Percentiles rank a stretch among this genome's conserved stretches.
These are phyloP conservation scores for Vulpes ferrilata DNA, from an alignment of 2,113 vertebrate genomes.

Conservation along the genomic window DNA sequence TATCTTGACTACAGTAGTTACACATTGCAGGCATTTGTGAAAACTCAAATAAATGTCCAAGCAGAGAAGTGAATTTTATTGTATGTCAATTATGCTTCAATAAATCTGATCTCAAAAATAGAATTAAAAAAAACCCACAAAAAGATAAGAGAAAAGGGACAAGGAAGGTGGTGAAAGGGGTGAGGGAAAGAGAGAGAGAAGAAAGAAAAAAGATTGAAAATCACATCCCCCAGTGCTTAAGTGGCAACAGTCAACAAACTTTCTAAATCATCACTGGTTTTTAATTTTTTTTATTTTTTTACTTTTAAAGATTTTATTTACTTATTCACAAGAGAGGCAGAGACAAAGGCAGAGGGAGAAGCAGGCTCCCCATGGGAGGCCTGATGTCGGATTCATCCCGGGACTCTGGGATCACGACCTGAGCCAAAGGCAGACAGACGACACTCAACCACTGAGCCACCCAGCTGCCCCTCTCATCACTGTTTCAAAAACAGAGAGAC, in stretches of 20 bases:
- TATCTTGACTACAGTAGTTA: background rate
- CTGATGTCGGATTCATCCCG: too few relatives aligned
- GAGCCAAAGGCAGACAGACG: too few relatives aligned
- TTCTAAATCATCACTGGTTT: background rate
- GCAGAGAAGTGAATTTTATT: background rate
- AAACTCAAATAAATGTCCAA: background rate
- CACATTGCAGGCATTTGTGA: background rate
- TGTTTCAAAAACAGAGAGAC: background rate
- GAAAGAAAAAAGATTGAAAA: background rate
- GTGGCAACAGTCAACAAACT: background rate
- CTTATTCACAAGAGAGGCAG: too few relatives aligned
- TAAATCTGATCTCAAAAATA: background rate
- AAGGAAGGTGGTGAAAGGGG: background rate
- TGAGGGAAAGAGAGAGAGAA: background rate
- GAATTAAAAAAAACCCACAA: too few relatives aligned
- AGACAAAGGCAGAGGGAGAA: too few relatives aligned
- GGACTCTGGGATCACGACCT: too few relatives aligned
- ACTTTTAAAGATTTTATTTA: too few relatives aligned
- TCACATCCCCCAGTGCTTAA: background rate
- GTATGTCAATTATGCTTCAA: background rate
- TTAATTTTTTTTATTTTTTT: too few relatives aligned
- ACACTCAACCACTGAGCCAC: too few relatives aligned
- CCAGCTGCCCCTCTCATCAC: background rate
- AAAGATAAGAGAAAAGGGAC: fast-evolving
- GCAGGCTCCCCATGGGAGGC: too few relatives aligned